Evolutionary conservation across 1,140 invertebrate species (phyloP).

Genomic region (Halictus rubicundus): DNA sequence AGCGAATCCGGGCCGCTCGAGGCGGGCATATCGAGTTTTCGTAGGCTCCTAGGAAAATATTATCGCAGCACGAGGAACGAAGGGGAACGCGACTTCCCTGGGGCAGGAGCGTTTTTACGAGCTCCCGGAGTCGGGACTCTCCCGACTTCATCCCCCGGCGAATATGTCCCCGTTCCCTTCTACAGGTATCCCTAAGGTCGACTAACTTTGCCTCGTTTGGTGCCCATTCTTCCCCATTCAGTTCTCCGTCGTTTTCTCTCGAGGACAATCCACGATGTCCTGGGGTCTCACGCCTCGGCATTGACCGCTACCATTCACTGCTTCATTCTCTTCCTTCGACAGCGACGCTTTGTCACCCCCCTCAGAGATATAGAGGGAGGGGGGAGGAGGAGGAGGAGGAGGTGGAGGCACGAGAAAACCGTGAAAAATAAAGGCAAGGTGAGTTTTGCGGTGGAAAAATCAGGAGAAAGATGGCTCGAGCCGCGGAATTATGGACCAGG

Average conservation of each 20-base stretch:
- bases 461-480: constrained; percentile 45
- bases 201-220: constrained; percentile 63
- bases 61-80: constrained; percentile 39
- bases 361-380: constrained; percentile 36
- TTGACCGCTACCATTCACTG: constrained; percentile 60
- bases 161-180: constrained; percentile 39
- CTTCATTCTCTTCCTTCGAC: constrained; percentile 64
- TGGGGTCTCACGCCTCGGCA: constrained; percentile 64
- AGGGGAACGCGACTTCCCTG: constrained; percentile 39
- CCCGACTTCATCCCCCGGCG: constrained; percentile 26
- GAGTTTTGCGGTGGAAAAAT: constrained; percentile 54
- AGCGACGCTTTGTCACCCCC: constrained; percentile 61
- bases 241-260: constrained; percentile 52
- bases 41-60: constrained; percentile 60
- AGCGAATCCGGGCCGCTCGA: background rate
- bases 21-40: constrained; percentile 53
- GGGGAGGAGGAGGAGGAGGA: background rate
- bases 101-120: constrained; percentile 50
- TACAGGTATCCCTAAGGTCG: constrained; percentile 48
- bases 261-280: constrained; percentile 59
- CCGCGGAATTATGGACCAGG: constrained; percentile 58
- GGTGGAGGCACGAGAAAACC: constrained; percentile 2
- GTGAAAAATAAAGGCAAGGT: constrained; percentile 41
- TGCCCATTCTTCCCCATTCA: constrained; percentile 62
- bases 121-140: background rate